Evolutionary conservation across 2,113 vertebrate genomes (phyloP), one percentile per base, ranked within the genome.

Genomic region (Phaetusa simplex): DNA sequence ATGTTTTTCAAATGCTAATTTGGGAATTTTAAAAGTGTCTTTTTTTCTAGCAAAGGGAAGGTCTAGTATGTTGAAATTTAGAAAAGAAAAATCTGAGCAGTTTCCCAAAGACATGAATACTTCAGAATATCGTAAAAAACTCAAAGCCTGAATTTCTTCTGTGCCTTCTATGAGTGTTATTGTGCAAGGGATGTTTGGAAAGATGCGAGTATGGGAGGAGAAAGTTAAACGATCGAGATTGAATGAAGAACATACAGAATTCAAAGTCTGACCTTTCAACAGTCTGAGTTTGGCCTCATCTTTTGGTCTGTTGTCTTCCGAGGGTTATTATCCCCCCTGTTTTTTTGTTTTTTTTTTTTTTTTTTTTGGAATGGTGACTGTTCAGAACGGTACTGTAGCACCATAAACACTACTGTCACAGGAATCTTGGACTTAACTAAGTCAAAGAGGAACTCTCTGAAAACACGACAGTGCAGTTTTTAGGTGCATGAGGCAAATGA

Each of bases 1-100:
- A 93, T 96, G 76, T 91, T 81, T 96, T 96, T 94, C 82, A 90
- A 86, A 96, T 93, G 34, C 47, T 94, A 67, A 65, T 89, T 70
- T 86, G 69, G 40, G 38, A 21, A 40, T 56, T 85, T 81, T 43
- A 23, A 18, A 83, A 88, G 66, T 32, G 15, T 26, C 14, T 66
- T 73, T 73, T 84, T 84, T 82, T 30, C 50, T 93, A 86, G 21
- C 43, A 56, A 26, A 85, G 92, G 67, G 47, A 77, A 53, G 52
- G 91, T 87, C 36, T 95, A 49, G 53, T 40, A n/a, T 1, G 0
- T 38, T 42, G 65, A 82, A 78, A 90, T 90, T 50, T 78, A 67
- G 69, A 21, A 52, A 91, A 89, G 82, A 36, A 86, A 93, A 81
- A 94, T 91, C 47, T 66, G 66, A 93, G 73, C 67, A 38, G 74